A percentile compares a stretch with the other conserved stretches of the same genome.
Evolutionary conservation across 2,113 vertebrate genomes (phyloP).

Genomic region (Chaetura pelagica): DNA sequence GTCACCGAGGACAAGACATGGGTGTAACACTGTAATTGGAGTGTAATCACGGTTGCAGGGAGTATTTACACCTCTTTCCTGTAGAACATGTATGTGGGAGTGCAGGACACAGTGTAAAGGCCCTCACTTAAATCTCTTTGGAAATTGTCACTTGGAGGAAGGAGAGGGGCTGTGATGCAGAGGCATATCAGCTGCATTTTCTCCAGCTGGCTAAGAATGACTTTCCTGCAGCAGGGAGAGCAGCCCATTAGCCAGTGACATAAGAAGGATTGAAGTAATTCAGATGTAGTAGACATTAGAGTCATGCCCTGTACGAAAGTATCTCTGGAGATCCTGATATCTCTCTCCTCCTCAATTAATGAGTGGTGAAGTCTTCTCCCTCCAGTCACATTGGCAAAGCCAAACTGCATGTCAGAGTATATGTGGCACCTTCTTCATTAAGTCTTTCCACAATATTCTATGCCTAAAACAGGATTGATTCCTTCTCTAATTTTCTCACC

Average conservation of each 20-base stretch:
- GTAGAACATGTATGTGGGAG: neutral
- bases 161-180: neutral
- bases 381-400: neutral
- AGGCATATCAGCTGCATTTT: neutral
- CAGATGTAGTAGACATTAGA: neutral
- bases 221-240: neutral
- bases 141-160: neutral
- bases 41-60: neutral
- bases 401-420: neutral
- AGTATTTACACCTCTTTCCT: neutral
- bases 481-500: neutral
- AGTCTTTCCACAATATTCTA: neutral
- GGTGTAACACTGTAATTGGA: conserved; percentile 10
- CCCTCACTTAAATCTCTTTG: neutral
- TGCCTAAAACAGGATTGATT: neutral
- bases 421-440: accelerated
- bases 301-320: neutral
- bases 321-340: neutral
- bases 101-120: neutral
- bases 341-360: neutral
- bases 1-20: conserved; percentile 37
- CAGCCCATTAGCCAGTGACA: neutral
- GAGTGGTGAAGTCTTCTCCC: neutral
- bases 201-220: neutral
- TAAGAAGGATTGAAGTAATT: neutral